These are phyloP conservation scores for Cichlasoma orientale DNA, from an alignment of 2,797 vertebrate genomes.

Conservation along the genomic window DNA sequence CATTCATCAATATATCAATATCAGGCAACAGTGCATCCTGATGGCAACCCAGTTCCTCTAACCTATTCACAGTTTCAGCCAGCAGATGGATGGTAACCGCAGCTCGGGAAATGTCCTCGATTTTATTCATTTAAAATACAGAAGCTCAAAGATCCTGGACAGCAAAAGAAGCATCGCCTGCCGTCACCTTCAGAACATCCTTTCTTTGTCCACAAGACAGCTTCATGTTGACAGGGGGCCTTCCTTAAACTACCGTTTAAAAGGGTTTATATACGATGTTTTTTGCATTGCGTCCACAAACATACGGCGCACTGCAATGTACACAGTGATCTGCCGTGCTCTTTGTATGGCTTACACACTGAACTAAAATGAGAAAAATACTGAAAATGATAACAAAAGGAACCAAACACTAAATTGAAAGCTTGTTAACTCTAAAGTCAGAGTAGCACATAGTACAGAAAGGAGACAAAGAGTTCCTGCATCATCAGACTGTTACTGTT, in stretches of 20 bases:
- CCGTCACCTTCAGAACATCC: accelerated
- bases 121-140: background rate
- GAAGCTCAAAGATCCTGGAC: too few relatives aligned
- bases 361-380: background rate
- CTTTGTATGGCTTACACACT: background rate
- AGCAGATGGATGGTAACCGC: background rate
- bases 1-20: background rate
- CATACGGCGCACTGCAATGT: background rate
- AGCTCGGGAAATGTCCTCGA: background rate
- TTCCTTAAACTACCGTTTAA: background rate
- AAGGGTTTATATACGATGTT: background rate
- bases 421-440: conserved; percentile 11
- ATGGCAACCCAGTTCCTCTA: background rate
- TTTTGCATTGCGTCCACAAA: background rate
- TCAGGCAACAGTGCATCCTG: background rate
- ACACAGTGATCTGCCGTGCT: background rate
- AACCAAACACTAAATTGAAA: background rate
- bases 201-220: background rate
- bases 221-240: background rate
- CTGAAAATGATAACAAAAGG: background rate
- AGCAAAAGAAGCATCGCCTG: background rate
- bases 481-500: conserved; percentile 26
- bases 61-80: background rate
- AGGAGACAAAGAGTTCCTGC: background rate
- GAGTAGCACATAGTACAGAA: background rate